A percentile compares a stretch with the other conserved stretches of the same genome.
These are phyloP conservation scores for Caranx melampygus DNA, from an alignment of 2,113 vertebrate genomes.

Conservation along the genomic window DNA sequence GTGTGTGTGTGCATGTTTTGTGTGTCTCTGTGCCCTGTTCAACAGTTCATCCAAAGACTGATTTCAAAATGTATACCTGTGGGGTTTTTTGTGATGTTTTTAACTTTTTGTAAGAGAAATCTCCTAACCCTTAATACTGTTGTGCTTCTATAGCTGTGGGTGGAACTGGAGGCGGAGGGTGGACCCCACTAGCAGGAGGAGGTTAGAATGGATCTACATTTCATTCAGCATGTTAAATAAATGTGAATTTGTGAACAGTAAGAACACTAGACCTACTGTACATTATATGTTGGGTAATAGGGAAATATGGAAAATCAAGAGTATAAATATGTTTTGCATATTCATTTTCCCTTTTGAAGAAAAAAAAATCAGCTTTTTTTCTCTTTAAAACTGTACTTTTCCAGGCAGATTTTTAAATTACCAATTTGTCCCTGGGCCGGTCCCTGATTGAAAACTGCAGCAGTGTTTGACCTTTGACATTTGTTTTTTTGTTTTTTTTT, in stretches of 20 bases:
- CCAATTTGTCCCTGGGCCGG: not conserved
- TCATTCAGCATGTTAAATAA: not conserved
- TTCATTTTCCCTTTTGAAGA: not conserved
- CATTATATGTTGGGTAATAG: not conserved
- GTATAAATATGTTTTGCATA: not conserved
- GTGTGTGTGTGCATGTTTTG: not conserved
- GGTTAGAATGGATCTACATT: slow-evolving; percentile 15
- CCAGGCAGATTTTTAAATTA: not conserved
- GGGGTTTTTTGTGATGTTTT: not conserved
- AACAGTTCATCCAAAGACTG: not conserved
- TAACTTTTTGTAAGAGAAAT: not conserved
- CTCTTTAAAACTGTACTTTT: not conserved
- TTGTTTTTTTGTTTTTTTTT: too few species aligned
- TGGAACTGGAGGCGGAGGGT: slow-evolving; percentile 60
- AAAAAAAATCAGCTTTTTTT: not conserved
- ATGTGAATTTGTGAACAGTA: not conserved
- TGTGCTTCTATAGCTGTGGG: slow-evolving; percentile 44
- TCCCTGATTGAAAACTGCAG: slow-evolving; percentile 4
- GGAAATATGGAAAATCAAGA: not conserved
- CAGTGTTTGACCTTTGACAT: too few species aligned
- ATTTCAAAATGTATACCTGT: not conserved
- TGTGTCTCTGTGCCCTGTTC: not conserved
- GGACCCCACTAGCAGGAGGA: slow-evolving; percentile 74
- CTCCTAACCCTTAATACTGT: not conserved
- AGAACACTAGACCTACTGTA: not conserved